Percentiles rank a stretch among this genome's conserved stretches.
Conservation (phyloP, 2,888 invertebrate genomes). For the Chorisops tibialis region DNA sequence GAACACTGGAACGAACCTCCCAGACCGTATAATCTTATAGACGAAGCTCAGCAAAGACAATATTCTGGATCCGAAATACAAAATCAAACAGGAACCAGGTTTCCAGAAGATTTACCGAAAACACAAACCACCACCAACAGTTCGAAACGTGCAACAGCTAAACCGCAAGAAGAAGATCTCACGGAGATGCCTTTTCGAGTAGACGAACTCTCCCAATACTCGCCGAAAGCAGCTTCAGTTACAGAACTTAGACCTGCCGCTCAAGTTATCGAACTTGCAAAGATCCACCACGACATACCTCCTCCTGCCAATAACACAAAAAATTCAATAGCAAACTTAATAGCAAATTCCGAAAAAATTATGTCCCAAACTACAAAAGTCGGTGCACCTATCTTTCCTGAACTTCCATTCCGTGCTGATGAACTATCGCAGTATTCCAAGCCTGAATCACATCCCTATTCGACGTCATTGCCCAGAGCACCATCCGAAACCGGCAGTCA, state of each 20-base stretch:
- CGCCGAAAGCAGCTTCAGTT: too few relatives aligned
- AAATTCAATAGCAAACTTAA: not conserved
- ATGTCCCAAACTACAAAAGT: slow-evolving; percentile 2
- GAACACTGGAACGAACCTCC: not conserved
- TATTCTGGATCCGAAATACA: not conserved
- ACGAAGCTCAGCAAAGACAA: not conserved
- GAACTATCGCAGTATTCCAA: slow-evolving; percentile 49
- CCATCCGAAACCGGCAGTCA: slow-evolving; percentile 16
- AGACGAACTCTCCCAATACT: too few relatives aligned
- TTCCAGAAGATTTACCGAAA: not conserved
- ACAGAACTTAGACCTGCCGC: too few relatives aligned
- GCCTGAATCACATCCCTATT: slow-evolving; percentile 38
- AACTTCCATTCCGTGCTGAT: slow-evolving; percentile 49
- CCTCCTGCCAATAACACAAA: not conserved
- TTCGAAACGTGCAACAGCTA: too few relatives aligned
- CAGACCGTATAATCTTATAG: slow-evolving; percentile 2
- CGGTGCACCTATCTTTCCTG: not conserved
- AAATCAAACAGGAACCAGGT: too few relatives aligned
- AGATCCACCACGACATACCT: not conserved
- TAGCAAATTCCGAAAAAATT: not conserved
- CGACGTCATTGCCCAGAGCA: slow-evolving; percentile 30
- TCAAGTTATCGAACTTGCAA: too few relatives aligned
- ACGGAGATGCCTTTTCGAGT: too few relatives aligned
- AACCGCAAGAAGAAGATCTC: too few relatives aligned
- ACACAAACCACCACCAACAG: too few relatives aligned